phyloP scores from a whole-genome alignment of 2,888 invertebrate genomes.

The Phortica okadai region DNA sequence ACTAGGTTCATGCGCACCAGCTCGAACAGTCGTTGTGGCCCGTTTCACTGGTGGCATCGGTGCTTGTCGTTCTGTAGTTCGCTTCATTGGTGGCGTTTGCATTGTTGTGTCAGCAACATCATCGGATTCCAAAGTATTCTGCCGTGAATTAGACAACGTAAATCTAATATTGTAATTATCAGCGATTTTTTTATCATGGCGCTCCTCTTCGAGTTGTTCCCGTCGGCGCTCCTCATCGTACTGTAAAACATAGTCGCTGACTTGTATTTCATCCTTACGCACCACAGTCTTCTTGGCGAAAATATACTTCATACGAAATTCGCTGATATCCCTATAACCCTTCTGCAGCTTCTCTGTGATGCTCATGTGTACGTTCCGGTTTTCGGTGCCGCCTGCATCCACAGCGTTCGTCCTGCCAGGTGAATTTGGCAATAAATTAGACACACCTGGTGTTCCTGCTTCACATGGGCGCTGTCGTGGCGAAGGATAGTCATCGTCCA shows the following conservation, averaged over 20 bases:
- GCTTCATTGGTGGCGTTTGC: slow-evolving; percentile 5
- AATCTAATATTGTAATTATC: slow-evolving; percentile 70
- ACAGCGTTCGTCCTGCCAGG: not conserved
- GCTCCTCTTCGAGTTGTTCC: slow-evolving; percentile 58
- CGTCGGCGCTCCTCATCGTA: slow-evolving; percentile 65
- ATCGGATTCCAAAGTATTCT: slow-evolving; percentile 55
- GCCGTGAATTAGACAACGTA: slow-evolving; percentile 52
- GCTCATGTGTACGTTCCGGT: slow-evolving; percentile 47
- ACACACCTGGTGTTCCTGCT: slow-evolving; percentile 53
- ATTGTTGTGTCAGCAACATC: slow-evolving; percentile 28
- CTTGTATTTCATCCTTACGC: slow-evolving; percentile 68
- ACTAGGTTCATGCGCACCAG: slow-evolving; percentile 54
- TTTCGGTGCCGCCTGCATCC: slow-evolving; percentile 22
- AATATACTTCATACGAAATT: slow-evolving; percentile 71
- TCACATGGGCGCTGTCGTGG: slow-evolving; percentile 43
- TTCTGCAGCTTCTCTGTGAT: slow-evolving; percentile 68
- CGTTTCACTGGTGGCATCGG: not conserved
- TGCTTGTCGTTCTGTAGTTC: not conserved
- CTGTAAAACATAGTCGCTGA: slow-evolving; percentile 69
- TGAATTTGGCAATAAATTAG: slow-evolving; percentile 49
- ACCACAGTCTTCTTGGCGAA: slow-evolving; percentile 71
- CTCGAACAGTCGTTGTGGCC: not conserved
- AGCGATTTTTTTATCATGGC: slow-evolving; percentile 60
- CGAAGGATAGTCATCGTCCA: slow-evolving; percentile 69
- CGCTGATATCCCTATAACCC: slow-evolving; percentile 72